Evolutionary conservation across 2,888 invertebrate genomes (phyloP), one percentile per base, ranked within the genome.

Genomic region (Caenorhabditis zanzibari): DNA sequence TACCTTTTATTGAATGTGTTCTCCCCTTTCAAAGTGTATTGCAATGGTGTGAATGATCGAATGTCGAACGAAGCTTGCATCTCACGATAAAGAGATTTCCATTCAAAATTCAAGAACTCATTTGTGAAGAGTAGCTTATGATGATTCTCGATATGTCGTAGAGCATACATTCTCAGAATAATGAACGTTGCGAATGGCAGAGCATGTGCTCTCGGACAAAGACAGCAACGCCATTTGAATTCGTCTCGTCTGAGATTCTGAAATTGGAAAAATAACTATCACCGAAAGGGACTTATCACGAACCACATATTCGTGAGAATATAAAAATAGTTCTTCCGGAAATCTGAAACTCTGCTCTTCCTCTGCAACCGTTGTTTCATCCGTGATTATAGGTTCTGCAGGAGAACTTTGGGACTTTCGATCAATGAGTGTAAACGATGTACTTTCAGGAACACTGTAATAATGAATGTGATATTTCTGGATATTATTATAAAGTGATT

Each of bases 221-320:
- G 68, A 35, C 52, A 68, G 28, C 82, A 82, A 10, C 73, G 61
- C 82, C 82, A 82, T 61, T 73, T 72, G 76, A 59, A 82, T 26
- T 61, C 72, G 47, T 82, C 82, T 7, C 22, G 26, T 12, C 54
- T 44, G 0, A 32, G 0, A 14, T 41, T 76, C 69, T 73, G 26
- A 2, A 38, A 38, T 10, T 12, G 4, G 4, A 32, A 4, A 38
- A 2, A 38, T 32, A 38, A 38, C 12, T 38, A 6, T 38, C 38
- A 10, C 2, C 19, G 10, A 3, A 32, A 24, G 7, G 16, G 16
- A 35, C 49, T 59, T 16, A n/a, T n/a, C 28, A 38, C 35, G n/a
- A 14, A 80, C 80, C 22, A 75, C 64, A 32, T 19, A 81, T 7
- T 63, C 52, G n/a, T 52, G 58, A 3, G 58, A 49, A 59, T 82